Conservation (phyloP, 2,113 vertebrate species). For the Salvator merianae region DNA sequence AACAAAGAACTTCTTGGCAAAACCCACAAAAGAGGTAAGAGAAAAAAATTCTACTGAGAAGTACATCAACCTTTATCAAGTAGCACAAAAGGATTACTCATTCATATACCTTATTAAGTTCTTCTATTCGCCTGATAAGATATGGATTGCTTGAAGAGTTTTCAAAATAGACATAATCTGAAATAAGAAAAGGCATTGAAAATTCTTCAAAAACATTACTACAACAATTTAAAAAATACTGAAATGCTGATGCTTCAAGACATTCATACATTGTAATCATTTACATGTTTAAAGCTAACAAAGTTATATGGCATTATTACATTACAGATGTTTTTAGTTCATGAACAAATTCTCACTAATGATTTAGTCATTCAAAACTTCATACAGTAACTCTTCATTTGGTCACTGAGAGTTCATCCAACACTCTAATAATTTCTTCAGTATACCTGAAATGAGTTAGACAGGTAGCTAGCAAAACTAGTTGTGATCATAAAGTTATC, state of each 20-base stretch:
- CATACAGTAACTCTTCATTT: constrained; percentile 1
- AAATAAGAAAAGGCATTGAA: constrained; percentile 61
- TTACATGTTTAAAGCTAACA: not conserved
- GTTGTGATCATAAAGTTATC: not conserved
- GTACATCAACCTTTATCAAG: not conserved
- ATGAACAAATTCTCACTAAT: constrained; percentile 13
- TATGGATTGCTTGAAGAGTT: constrained; percentile 99
- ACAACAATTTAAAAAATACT: not conserved
- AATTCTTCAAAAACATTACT: not conserved
- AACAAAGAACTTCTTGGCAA: not conserved
- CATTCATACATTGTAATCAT: not conserved
- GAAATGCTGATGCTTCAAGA: not conserved
- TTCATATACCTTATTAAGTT: constrained; percentile 94
- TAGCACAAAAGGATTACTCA: constrained; percentile 17
- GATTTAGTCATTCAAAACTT: not conserved
- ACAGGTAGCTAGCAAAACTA: not conserved
- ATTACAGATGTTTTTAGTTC: not conserved
- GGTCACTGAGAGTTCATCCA: not conserved
- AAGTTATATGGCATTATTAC: not conserved
- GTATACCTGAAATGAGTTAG: not conserved
- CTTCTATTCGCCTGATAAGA: constrained; percentile 97
- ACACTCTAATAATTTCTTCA: not conserved
- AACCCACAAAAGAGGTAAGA: not conserved
- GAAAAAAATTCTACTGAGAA: constrained; percentile 8
- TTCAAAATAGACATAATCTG: constrained; percentile 99